Base-by-base conservation (phyloP, 2,888 invertebrate genomes). In the Melieria omissa region DNA sequence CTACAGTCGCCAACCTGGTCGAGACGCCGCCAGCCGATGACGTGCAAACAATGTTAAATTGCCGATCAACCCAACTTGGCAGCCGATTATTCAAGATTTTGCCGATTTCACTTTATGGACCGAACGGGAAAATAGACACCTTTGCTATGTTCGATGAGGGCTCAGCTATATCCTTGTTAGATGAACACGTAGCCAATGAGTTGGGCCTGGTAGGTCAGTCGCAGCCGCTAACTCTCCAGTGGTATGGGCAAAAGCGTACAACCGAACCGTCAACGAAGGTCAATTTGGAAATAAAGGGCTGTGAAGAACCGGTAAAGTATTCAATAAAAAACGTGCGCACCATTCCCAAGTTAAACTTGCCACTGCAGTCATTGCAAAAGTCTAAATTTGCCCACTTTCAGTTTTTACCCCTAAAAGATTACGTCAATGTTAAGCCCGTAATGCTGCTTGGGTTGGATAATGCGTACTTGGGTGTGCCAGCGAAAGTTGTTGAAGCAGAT, bases 221-320 rank as follows among this genome's bases (percentile, higher is more conserved):
- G 16, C 57, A 57, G 57, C 57, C 57, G 16, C 57, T 57, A 14
- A 57, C 29, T 9, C 41, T 57, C 6, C 57, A 14, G 16, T 57
- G 57, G 57, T 57, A 57, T 14, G 57, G 57, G 1, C 5, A 57
- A 57, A 57, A 57, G 57, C 41, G 57, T 14, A 57, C 57, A 41
- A 29, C 57, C 16, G 57, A 57, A 41, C 7, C 16, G n/a, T 57
- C 14, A 57, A 8, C 57, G 6, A 57, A 57, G 9, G 14, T 57
- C 1, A 57, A 9, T 14, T 9, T 14, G 14, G 57, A 57, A 7
- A 9, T 57, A 49, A 49, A 49, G 3, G 49, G 49, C 5, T 29
- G 10, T 10, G 29, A 4, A 9, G 41, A 8, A 57, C 14, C 57
- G 10, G 29, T 10, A 4, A 57, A 9, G 57, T 57, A 57, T 41